phyloP scores from a whole-genome alignment of 2,113 vertebrate genomes.

The Lophochroa leadbeateri region DNA sequence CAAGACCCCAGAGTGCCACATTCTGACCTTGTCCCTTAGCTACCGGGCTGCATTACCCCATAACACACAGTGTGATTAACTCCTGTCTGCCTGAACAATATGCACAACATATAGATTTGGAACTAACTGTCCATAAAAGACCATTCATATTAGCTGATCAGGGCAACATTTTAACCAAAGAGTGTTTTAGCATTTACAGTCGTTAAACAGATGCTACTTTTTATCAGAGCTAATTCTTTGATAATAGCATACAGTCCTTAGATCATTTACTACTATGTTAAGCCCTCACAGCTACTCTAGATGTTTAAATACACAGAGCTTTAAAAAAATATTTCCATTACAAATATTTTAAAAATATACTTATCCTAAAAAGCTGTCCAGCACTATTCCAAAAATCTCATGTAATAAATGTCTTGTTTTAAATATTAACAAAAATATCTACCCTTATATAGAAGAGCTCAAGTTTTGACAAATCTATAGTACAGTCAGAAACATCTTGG shows the following conservation, averaged over 20 bases:
- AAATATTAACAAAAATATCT: slow-evolving; percentile 66
- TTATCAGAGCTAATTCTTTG: slow-evolving; percentile 14
- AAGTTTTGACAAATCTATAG: slow-evolving; percentile 10
- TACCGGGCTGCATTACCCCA: fast-evolving
- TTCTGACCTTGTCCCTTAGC: neutral
- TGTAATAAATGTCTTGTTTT: slow-evolving; percentile 46
- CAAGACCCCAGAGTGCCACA: neutral
- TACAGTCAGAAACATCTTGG: neutral
- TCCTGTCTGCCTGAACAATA: neutral
- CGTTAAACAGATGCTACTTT: slow-evolving; percentile 28
- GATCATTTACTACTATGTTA: neutral
- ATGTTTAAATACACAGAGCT: slow-evolving; percentile 42
- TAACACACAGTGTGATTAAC: neutral
- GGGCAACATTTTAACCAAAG: slow-evolving; percentile 10
- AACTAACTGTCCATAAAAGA: neutral
- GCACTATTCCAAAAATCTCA: slow-evolving; percentile 64
- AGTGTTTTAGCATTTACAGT: slow-evolving; percentile 17
- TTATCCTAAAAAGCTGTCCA: slow-evolving; percentile 69
- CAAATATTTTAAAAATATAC: slow-evolving; percentile 72
- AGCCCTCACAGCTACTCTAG: slow-evolving; percentile 37
- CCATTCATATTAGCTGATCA: neutral
- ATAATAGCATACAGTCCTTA: neutral
- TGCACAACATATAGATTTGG: neutral
- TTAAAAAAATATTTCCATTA: slow-evolving; percentile 72
- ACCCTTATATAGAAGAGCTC: slow-evolving; percentile 24